A percentile compares a stretch with the other conserved stretches of the same genome.
Evolutionary conservation across 2,113 vertebrate genomes (phyloP).

Genomic region (Triplophysa tibetana): DNA sequence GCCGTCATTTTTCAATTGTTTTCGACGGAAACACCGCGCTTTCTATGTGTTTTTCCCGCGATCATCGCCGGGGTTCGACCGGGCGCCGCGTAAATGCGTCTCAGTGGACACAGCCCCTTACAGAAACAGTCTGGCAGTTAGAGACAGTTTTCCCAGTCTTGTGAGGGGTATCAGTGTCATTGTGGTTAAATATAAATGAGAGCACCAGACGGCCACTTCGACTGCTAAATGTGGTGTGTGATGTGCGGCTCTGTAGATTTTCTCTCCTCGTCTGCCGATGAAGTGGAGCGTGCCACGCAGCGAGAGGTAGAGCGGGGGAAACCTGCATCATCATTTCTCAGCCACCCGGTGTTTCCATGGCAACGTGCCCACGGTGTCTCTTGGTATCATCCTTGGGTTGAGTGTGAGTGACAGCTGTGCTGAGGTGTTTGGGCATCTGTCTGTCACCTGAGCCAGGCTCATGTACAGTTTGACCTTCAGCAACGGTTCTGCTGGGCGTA

Average conservation of each 20-base stretch:
- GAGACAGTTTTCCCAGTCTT: slow-evolving; percentile 3
- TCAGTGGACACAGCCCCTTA: not conserved
- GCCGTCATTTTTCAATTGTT: too few species aligned
- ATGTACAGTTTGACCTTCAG: not conserved
- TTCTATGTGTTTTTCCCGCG: too few species aligned
- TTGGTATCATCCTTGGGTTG: not conserved
- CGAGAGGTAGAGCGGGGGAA: slow-evolving; percentile 41
- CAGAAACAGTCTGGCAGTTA: not conserved
- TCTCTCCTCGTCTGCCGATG: not conserved
- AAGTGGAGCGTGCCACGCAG: slow-evolving; percentile 28
- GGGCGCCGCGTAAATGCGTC: too few species aligned
- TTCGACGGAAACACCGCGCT: too few species aligned
- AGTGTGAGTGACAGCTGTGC: slow-evolving; percentile 9
- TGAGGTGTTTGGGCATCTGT: not conserved
- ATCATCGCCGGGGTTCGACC: too few species aligned
- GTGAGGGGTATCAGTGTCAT: slow-evolving; percentile 49
- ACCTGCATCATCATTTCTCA: slow-evolving; percentile 46
- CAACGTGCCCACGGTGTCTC: slow-evolving; percentile 35
- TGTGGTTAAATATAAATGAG: slow-evolving; percentile 56
- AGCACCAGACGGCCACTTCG: slow-evolving; percentile 3
- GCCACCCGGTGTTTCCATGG: slow-evolving; percentile 46
- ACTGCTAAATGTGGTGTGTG: slow-evolving; percentile 57
- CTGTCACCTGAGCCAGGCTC: not conserved
- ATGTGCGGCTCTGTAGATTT: slow-evolving; percentile 24
- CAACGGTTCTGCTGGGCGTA: not conserved